These are phyloP conservation scores for Maccullochella peelii DNA, from an alignment of 2,113 vertebrate species.

Conservation along the genomic window DNA sequence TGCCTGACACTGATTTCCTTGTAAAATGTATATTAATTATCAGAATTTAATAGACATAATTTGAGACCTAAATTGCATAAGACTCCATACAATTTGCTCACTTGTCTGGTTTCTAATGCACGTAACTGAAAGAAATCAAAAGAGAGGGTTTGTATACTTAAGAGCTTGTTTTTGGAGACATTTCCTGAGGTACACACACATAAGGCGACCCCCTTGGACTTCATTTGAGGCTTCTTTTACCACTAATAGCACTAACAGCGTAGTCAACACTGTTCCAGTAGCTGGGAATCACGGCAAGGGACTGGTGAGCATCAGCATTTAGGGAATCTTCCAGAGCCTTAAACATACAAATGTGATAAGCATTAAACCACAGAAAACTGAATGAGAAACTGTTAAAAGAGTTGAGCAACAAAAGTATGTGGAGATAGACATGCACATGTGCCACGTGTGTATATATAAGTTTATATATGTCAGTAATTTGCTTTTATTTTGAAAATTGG, in stretches of 20 bases:
- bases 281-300: neutral
- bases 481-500: neutral
- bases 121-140: slow-evolving; percentile 11
- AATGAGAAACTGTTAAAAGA: neutral
- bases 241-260: slow-evolving; percentile 26
- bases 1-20: slow-evolving; percentile 33
- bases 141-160: slow-evolving; percentile 16
- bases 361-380: neutral
- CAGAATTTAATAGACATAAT: slow-evolving; percentile 6
- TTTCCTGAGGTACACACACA: slow-evolving; percentile 30
- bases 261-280: slow-evolving; percentile 2
- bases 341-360: slow-evolving; percentile 1
- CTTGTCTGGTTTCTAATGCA: slow-evolving; percentile 35
- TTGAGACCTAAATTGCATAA: neutral
- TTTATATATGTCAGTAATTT: neutral
- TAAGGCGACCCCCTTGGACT: neutral
- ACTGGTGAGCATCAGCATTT: neutral
- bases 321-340: neutral
- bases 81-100: slow-evolving; percentile 1
- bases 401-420: neutral
- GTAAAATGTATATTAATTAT: slow-evolving; percentile 7
- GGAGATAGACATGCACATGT: neutral
- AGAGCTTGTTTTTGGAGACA: slow-evolving; percentile 12
- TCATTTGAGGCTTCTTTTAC: neutral
- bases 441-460: neutral